Conservation (phyloP, 1,140 invertebrate genomes). For the Melanaphis sacchari region DNA sequence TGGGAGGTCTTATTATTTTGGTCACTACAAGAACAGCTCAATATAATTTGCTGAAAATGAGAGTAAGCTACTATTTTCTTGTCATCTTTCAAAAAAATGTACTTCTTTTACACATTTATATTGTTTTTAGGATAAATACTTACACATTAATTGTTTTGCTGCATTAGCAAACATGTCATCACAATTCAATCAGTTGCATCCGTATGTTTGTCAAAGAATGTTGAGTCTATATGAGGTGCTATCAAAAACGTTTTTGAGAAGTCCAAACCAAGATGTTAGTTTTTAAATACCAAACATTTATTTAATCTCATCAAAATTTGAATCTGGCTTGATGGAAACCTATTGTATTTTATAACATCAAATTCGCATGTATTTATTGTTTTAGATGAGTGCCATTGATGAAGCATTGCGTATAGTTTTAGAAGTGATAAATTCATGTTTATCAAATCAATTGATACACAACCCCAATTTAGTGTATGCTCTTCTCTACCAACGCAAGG, state of each 20-base stretch:
- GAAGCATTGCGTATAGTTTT: constrained; percentile 95
- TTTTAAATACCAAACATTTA: not conserved
- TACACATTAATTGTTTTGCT: constrained; percentile 96
- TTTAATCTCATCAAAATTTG: not conserved
- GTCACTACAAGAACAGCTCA: constrained; percentile 96
- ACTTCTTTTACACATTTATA: not conserved
- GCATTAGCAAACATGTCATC: constrained; percentile 98
- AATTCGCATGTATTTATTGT: not conserved
- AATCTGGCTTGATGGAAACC: not conserved
- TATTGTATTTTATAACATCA: not conserved
- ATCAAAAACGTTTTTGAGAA: constrained; percentile 69
- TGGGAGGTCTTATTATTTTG: constrained; percentile 94
- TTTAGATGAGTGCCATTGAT: constrained; percentile 88
- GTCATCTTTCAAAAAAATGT: not conserved
- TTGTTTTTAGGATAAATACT: constrained; percentile 81
- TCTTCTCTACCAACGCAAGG: constrained; percentile 89
- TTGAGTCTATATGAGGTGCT: constrained; percentile 88
- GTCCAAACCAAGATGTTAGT: constrained; percentile 60
- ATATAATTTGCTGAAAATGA: constrained; percentile 96
- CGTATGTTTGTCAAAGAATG: constrained; percentile 94
- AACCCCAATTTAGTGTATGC: constrained; percentile 97
- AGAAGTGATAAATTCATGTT: constrained; percentile 94
- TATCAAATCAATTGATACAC: constrained; percentile 84
- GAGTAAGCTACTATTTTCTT: constrained; percentile 67
- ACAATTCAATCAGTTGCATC: constrained; percentile 92